phyloP scores from a whole-genome alignment of 1,140 invertebrate genomes.

The Sinonovacula constricta region DNA sequence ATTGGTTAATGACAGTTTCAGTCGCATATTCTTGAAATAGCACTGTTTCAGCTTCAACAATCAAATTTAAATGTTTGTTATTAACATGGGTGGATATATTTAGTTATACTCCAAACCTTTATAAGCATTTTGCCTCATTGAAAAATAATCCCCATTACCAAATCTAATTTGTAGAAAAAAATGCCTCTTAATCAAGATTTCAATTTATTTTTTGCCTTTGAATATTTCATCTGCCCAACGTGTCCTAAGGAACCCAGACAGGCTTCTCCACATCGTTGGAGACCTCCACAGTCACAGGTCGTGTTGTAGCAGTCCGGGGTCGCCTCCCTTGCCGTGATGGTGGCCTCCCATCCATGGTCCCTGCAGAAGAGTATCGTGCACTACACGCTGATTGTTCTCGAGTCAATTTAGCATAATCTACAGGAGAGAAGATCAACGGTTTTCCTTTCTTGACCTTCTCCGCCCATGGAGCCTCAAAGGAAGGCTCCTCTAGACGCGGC shows the following conservation, averaged over 20 bases:
- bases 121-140: too few species aligned
- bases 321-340: conserved; percentile 60
- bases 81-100: too few species aligned
- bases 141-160: too few species aligned
- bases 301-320: conserved; percentile 50
- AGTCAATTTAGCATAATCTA: conserved; percentile 39
- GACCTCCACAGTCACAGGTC: conserved; percentile 61
- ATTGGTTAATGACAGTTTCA: too few species aligned
- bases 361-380: conserved; percentile 44
- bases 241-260: conserved; percentile 45
- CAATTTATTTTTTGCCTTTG: too few species aligned
- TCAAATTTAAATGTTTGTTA: too few species aligned
- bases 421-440: conserved; percentile 49
- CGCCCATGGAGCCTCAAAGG: conserved; percentile 71
- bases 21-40: too few species aligned
- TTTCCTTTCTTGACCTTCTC: conserved; percentile 44
- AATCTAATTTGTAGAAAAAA: too few species aligned
- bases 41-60: too few species aligned
- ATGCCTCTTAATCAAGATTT: too few species aligned
- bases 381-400: conserved; percentile 41
- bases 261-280: conserved; percentile 35
- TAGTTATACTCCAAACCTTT: too few species aligned
- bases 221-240: too few species aligned
- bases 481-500: conserved; percentile 62
- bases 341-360: conserved; percentile 58